These are phyloP conservation scores for Campylorhamphus procurvoides DNA, from an alignment of 2,113 vertebrate genomes.

Conservation along the genomic window DNA sequence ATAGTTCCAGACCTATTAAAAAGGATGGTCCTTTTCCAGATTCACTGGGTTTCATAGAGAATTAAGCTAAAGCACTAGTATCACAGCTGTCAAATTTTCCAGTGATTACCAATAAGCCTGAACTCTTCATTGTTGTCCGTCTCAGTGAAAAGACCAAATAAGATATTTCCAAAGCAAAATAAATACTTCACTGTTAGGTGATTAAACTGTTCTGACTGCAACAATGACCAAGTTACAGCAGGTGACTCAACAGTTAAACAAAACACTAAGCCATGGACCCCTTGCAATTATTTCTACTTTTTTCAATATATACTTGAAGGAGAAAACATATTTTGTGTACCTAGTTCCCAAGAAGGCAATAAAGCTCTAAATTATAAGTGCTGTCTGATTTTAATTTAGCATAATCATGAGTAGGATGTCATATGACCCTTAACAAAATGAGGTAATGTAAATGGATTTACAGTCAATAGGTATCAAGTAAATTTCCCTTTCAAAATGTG, in stretches of 20 bases:
- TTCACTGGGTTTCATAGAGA: background rate
- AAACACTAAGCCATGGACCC: background rate
- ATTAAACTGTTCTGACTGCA: background rate
- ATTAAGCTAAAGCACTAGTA: background rate
- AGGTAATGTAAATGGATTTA: background rate
- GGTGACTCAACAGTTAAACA: background rate
- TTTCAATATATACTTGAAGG: background rate
- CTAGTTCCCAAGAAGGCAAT: background rate
- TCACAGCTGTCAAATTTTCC: background rate
- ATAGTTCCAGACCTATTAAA: background rate
- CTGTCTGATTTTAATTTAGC: background rate
- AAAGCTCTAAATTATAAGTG: background rate
- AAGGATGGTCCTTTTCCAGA: background rate
- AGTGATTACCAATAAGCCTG: background rate
- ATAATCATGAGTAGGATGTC: background rate
- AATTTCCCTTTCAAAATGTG: background rate
- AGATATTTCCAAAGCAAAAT: background rate
- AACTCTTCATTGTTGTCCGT: background rate
- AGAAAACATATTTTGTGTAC: background rate
- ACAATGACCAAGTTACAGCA: background rate
- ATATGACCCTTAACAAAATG: background rate
- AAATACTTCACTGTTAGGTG: background rate
- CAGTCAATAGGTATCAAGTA: background rate
- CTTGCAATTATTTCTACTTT: background rate
- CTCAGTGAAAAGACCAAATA: background rate